Evolutionary conservation across 2,797 vertebrate species (phyloP).

Genomic region (Pseudochirops corinnae): DNA sequence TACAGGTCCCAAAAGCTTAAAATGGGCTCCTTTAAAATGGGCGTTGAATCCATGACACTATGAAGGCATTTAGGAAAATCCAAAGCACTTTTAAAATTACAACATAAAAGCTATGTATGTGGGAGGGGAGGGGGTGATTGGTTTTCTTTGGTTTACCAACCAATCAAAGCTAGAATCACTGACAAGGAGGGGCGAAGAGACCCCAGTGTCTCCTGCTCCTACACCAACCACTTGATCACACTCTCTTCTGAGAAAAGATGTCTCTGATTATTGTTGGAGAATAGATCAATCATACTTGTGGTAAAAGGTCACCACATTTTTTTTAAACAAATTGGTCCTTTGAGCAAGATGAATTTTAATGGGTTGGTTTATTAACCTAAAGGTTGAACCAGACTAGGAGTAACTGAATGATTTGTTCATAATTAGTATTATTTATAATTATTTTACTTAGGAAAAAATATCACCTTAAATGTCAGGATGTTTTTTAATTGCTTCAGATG

Average conservation of each 20-base stretch:
- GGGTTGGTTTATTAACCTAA: constrained; percentile 88
- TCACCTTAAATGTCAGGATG: constrained; percentile 89
- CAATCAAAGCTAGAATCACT: constrained; percentile 21
- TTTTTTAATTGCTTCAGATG: constrained; percentile 88
- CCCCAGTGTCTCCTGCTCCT: background rate
- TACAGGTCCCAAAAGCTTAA: constrained; percentile 9
- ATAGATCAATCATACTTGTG: constrained; percentile 86
- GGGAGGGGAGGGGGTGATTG: background rate
- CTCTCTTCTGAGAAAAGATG: constrained; percentile 63
- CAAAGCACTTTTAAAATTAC: background rate
- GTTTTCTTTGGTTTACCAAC: background rate
- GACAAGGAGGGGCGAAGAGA: constrained; percentile 2
- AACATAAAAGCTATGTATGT: background rate
- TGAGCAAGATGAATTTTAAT: constrained; percentile 89
- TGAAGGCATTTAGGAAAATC: background rate
- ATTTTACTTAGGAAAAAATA: constrained; percentile 88
- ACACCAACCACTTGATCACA: constrained; percentile 52
- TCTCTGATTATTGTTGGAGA: constrained; percentile 79
- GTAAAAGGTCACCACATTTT: constrained; percentile 83
- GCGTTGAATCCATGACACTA: background rate
- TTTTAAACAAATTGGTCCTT: constrained; percentile 83
- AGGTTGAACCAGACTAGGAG: constrained; percentile 85
- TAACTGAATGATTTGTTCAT: constrained; percentile 88
- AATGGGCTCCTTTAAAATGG: background rate
- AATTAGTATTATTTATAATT: constrained; percentile 90